Evolutionary conservation across 2,888 invertebrate genomes (phyloP).

Genomic region (Camponotus fellah): DNA sequence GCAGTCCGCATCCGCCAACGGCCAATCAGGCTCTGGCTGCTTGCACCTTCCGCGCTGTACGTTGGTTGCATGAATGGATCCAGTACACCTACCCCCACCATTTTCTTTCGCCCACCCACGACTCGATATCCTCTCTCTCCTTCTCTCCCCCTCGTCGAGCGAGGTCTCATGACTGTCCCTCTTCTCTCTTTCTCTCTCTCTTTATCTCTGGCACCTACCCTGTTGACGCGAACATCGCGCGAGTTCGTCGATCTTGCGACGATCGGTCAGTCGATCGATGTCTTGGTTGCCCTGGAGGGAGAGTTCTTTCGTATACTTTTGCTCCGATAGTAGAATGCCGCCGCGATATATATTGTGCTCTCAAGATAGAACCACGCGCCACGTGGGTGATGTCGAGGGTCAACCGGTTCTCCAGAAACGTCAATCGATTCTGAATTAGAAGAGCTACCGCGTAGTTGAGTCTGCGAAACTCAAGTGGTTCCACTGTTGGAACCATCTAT

Average conservation of each 20-base stretch:
- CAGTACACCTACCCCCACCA: constrained; percentile 72
- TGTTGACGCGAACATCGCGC: constrained; percentile 26
- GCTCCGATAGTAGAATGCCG: neutral
- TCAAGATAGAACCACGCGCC: neutral
- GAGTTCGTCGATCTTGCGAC: constrained; percentile 61
- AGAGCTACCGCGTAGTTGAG: neutral
- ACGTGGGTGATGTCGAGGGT: constrained; percentile 16
- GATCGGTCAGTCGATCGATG: constrained; percentile 55
- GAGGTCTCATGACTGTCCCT: constrained; percentile 24
- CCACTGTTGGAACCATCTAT: neutral
- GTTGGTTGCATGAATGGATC: constrained; percentile 76
- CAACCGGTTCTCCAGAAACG: constrained; percentile 12
- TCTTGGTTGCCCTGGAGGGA: constrained; percentile 34
- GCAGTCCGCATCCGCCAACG: constrained; percentile 65
- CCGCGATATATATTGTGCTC: neutral
- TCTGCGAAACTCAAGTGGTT: neutral
- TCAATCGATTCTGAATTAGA: neutral
- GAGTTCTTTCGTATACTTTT: constrained; percentile 7
- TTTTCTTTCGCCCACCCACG: constrained; percentile 75
- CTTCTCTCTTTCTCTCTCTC: neutral
- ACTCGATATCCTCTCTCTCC: constrained; percentile 55
- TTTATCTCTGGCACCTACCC: constrained; percentile 36
- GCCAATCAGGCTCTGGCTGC: constrained; percentile 73
- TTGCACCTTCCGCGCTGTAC: constrained; percentile 73
- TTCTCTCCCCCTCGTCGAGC: constrained; percentile 6